These are phyloP conservation scores for Phocoena sinus DNA, from an alignment of 2,113 vertebrate genomes.

Conservation along the genomic window DNA sequence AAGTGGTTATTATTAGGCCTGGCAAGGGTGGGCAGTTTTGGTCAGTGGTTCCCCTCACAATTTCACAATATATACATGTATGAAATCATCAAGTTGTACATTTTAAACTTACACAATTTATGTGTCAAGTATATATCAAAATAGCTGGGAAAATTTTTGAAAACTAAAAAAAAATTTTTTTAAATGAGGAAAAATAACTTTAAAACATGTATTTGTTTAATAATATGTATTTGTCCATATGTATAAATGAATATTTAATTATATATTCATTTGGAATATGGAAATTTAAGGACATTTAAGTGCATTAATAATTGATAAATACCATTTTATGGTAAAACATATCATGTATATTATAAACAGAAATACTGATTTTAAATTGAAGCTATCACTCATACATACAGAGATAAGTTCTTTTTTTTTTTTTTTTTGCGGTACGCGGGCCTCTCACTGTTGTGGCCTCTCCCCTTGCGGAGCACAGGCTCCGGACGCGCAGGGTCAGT, in stretches of 20 bases:
- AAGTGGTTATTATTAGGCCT: too few relatives aligned
- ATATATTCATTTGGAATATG: neutral
- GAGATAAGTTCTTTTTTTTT: neutral
- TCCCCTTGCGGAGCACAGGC: too few relatives aligned
- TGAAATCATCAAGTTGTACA: neutral
- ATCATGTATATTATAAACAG: neutral
- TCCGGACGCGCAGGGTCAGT: too few relatives aligned
- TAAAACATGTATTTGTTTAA: neutral
- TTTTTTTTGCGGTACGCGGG: too few relatives aligned
- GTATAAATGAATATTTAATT: neutral
- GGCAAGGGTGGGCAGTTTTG: too few relatives aligned
- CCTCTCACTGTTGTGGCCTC: too few relatives aligned
- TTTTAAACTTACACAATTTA: neutral
- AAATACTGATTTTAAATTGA: neutral
- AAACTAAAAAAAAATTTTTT: neutral
- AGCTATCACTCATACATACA: neutral
- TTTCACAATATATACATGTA: neutral
- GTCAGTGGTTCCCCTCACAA: too few relatives aligned
- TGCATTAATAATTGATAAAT: neutral
- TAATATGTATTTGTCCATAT: neutral
- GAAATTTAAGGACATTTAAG: neutral
- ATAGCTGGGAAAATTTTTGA: neutral
- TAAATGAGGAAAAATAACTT: neutral
- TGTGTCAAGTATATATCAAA: neutral
- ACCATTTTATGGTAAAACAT: neutral